phyloP scores from a whole-genome alignment of 2,113 vertebrate genomes.

The Sander vitreus region DNA sequence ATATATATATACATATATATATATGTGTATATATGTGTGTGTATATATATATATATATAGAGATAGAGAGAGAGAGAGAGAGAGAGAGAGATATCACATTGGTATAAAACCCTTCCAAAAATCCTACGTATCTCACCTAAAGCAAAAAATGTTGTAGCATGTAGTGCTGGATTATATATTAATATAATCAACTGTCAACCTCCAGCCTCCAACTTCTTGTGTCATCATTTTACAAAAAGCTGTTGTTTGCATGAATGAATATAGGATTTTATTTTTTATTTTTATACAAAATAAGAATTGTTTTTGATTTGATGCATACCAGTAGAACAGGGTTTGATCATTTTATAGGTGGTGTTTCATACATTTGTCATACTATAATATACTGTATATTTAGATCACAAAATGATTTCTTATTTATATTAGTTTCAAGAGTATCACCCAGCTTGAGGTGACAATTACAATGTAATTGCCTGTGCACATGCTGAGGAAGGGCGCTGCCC shows the following conservation, averaged over 20 bases:
- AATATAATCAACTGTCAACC: not conserved
- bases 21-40: too few relatives aligned
- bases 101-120: too few relatives aligned
- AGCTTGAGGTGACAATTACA: not conserved
- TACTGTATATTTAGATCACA: not conserved
- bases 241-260: not conserved
- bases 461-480: too few relatives aligned
- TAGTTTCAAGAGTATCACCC: not conserved
- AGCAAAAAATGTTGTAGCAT: not conserved
- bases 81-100: too few relatives aligned
- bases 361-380: not conserved
- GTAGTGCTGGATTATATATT: not conserved
- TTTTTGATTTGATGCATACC: not conserved
- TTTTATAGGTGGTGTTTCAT: not conserved
- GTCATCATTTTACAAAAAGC: not conserved
- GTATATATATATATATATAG: too few relatives aligned
- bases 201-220: not conserved
- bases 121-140: too few relatives aligned
- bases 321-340: not conserved
- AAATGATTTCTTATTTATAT: not conserved
- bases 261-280: not conserved
- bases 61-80: too few relatives aligned
- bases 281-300: not conserved
- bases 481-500: too few relatives aligned
- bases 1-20: too few relatives aligned